Evolutionary conservation across 1,140 invertebrate species (phyloP).

Genomic region (Brachionus paranguensis): DNA sequence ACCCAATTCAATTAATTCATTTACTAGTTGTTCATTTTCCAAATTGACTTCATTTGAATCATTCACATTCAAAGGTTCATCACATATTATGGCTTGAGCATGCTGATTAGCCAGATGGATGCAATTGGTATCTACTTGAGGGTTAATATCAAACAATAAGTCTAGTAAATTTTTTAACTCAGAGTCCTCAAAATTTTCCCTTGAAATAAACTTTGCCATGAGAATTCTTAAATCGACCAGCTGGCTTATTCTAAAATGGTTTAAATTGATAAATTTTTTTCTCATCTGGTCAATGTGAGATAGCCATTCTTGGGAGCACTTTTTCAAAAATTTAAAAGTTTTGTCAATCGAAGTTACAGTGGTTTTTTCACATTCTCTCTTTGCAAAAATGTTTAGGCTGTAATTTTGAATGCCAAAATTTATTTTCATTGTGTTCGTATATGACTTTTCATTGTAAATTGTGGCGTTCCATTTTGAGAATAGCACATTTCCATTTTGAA

Average conservation of each 20-base stretch:
- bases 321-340: constrained; percentile 47
- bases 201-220: constrained; percentile 41
- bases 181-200: constrained; percentile 39
- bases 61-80: background rate
- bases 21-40: constrained; percentile 42
- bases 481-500: constrained; percentile 46
- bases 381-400: constrained; percentile 40
- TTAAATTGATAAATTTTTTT: constrained; percentile 45
- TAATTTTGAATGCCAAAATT: constrained; percentile 43
- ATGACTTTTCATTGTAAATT: constrained; percentile 44
- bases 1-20: constrained; percentile 40
- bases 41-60: background rate
- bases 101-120: background rate
- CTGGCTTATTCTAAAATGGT: constrained; percentile 48
- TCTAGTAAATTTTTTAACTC: constrained; percentile 27
- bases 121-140: constrained; percentile 41
- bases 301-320: constrained; percentile 46
- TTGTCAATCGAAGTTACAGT: constrained; percentile 43
- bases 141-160: constrained; percentile 44
- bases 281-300: constrained; percentile 45
- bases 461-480: constrained; percentile 46
- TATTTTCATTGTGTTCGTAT: constrained; percentile 43
- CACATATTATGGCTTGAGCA: background rate
- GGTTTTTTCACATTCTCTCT: constrained; percentile 9
- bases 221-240: constrained; percentile 47